Base-by-base conservation (phyloP, 1,140 invertebrate genomes). In the Euwallacea fornicatus region DNA sequence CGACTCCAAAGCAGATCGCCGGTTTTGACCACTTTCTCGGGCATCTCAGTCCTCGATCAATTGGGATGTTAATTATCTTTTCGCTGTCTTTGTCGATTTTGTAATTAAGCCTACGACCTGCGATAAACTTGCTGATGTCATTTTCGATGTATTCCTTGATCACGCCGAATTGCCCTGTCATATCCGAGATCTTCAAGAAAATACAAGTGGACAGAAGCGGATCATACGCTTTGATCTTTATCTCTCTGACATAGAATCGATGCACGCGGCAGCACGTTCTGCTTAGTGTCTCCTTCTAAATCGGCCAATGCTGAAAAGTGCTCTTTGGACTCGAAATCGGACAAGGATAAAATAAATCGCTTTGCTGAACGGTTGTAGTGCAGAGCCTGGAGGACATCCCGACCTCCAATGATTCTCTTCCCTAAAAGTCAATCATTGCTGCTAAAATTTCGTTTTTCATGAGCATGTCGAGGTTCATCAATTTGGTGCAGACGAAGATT, bases 401-500 rank as follows among this genome's bases (percentile, higher is more conserved):
- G 93, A 9, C 95, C 96, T 80, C 94, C 90, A 7, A 96, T 88
- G 54, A 90, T 76, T 93, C 88, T 73, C 91, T 91, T 54, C 93
- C 82, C 2, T 91, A 89, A 66, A 95, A 82, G 70, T 91, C 88
- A 75, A 95, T 90, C 87, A 96, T 92, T 69, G 90, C 85, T 56
- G 91, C 86, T 67, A 95, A 88, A 0, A 97, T 92, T 2, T 94
- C 93, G 79, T 96, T 97, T 21, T 90, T 88, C 10, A 97, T 91
- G 82, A 97, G 94, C 0, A 87, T 88, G 74, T 90, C 88, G 76
- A 96, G 99, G 79, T 98, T 94, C 89, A 98, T 97, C 41, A 99
- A 83, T 82, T 99, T 98, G 79, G 98, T 98, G n/a, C 95, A 98
- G 11, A 96, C 98, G 82, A 99, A 99, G 11, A 97, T 99, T 61